Evolutionary conservation across 2,113 vertebrate species (phyloP), one percentile per base, ranked within the genome.

Genomic region (Aegithalos caudatus): DNA sequence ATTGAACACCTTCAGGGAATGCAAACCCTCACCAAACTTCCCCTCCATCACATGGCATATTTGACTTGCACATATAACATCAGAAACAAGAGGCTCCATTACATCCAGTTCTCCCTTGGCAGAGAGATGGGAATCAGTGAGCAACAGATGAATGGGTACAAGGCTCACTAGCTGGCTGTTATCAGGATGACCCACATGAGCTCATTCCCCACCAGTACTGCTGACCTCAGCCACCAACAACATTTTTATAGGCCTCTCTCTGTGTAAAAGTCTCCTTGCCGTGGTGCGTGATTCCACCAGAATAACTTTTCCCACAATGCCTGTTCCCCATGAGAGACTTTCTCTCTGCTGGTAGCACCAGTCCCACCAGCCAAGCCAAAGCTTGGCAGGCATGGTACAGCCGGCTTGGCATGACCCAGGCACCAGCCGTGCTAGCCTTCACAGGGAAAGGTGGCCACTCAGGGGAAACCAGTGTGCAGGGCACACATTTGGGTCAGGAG

Each of bases 391-490:
- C 27, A 7, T 22, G 21, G 33, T 16, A 24, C 3, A 2, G 29
- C 25, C 85, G 76, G 7, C 13, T 69, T 88, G 60, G 38, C 27
- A 28, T 17, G 15, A 44, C 51, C 25, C 47, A 54, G 42, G 47
- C 35, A 51, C 44, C 2, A 0, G 51, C 33, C 73, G 31, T 1
- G 1, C 31, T 61, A 17, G 60, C 20, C 20, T 20, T 38, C 17
- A 8, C 1, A 1, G 10, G 42, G 7, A 38, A 86, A 51, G 12
- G 19, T 24, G 33, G 18, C 22, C 53, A 21, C 14, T 8, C 2
- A 0, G 19, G 6, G 6, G 9, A 7, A 70, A 17, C 12, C 5
- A 7, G 35, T 3, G 13, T 24, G 10, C 35, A 60, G 23, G 28
- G 51, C 37, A 50, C 47, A 12, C 28, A 12, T 5, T 15, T 1